These are phyloP conservation scores for Macroglossus sobrinus DNA, from an alignment of 2,113 vertebrate species.

Conservation along the genomic window DNA sequence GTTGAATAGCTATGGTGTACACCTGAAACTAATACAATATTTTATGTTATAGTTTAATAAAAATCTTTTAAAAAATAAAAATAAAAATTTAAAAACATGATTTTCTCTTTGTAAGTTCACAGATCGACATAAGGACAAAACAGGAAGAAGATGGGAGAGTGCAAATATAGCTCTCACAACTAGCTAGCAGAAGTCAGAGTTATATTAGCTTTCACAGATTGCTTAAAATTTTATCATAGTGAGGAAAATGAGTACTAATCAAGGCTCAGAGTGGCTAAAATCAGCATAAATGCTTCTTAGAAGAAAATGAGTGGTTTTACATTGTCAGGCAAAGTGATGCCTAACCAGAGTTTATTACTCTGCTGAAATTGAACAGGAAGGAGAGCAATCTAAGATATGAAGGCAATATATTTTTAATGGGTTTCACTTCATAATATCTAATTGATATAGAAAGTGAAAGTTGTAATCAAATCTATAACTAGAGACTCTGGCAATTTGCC, in stretches of 20 bases:
- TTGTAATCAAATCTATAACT: background rate
- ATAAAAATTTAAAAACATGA: background rate
- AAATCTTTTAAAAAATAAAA: too few relatives aligned
- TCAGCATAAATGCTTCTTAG: background rate
- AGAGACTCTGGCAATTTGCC: background rate
- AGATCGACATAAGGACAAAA: constrained; percentile 18
- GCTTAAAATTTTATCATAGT: background rate
- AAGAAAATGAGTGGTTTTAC: background rate
- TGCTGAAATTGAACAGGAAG: background rate
- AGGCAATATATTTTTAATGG: background rate
- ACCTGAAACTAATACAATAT: too few relatives aligned
- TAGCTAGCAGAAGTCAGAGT: background rate
- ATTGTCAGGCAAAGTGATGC: background rate
- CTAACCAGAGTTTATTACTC: background rate
- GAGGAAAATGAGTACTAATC: constrained; percentile 18
- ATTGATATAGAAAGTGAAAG: background rate
- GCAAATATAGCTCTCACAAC: background rate
- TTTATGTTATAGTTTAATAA: too few relatives aligned
- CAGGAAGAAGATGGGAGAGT: constrained; percentile 22
- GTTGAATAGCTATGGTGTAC: too few relatives aligned
- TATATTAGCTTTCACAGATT: background rate
- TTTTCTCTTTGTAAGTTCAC: constrained; percentile 27
- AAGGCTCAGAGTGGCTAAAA: background rate
- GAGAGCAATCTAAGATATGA: background rate
- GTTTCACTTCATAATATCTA: background rate